Percentiles rank a stretch among this genome's conserved stretches.
phyloP scores from a whole-genome alignment of 2,113 vertebrate genomes.

The Melanocharis versteri region DNA sequence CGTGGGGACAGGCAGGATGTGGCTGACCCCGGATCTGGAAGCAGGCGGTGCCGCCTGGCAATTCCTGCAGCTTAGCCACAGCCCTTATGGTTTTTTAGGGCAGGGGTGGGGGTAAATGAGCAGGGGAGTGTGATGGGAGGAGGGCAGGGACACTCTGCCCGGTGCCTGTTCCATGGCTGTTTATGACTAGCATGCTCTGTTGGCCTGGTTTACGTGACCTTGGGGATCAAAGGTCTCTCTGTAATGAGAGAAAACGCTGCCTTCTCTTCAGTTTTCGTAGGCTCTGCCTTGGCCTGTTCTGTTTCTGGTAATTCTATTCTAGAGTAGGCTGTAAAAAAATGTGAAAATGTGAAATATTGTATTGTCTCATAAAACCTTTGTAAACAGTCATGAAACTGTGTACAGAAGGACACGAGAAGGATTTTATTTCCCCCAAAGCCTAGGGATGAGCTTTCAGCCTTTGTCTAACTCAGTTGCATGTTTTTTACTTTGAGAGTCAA shows the following conservation, averaged over 20 bases:
- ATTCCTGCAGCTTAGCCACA: neutral
- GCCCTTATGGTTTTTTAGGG: neutral
- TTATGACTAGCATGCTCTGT: neutral
- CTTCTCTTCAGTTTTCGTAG: neutral
- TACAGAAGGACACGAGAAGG: neutral
- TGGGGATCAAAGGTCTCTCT: neutral
- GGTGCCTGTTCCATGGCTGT: neutral
- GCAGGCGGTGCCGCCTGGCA: neutral
- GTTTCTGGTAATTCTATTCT: neutral
- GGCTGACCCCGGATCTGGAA: neutral
- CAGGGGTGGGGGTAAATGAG: neutral
- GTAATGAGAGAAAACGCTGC: neutral
- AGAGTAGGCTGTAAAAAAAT: neutral
- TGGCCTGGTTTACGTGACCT: neutral
- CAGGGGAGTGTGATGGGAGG: neutral
- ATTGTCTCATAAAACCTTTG: neutral
- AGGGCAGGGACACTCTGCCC: neutral
- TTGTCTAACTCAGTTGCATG: neutral
- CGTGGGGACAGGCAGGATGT: accelerated
- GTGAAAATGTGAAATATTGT: neutral
- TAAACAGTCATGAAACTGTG: neutral
- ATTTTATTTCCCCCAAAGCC: neutral
- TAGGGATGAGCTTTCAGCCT: neutral
- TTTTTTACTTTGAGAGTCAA: constrained; percentile 1
- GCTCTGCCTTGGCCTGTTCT: neutral